Evolutionary conservation across 1,140 invertebrate genomes (phyloP).

Genomic region (Aphidius ervi): DNA sequence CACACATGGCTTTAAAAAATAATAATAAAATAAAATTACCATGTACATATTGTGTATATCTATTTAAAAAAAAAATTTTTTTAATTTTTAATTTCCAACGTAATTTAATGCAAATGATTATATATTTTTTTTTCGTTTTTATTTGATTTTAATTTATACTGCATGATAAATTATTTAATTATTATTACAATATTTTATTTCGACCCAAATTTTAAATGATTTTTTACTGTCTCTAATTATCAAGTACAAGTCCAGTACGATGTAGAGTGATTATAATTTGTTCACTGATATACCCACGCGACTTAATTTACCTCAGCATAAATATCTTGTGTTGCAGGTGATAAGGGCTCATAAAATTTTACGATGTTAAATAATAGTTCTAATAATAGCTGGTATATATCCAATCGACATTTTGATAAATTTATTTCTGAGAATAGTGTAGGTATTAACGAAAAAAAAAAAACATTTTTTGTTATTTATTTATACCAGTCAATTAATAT

Average conservation of each 20-base stretch:
- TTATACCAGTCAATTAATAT: slow-evolving; percentile 15
- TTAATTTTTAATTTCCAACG: too few relatives aligned
- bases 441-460: background rate
- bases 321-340: slow-evolving; percentile 18
- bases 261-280: slow-evolving; percentile 4
- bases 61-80: too few relatives aligned
- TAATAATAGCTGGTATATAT: slow-evolving; percentile 16
- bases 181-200: slow-evolving; percentile 2
- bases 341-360: slow-evolving; percentile 20
- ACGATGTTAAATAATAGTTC: slow-evolving; percentile 18
- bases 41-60: too few relatives aligned
- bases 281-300: slow-evolving; percentile 4
- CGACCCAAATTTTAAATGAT: too few relatives aligned
- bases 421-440: slow-evolving; percentile 13
- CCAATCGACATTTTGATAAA: slow-evolving; percentile 13
- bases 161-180: slow-evolving; percentile 27
- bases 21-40: too few relatives aligned
- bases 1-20: too few relatives aligned
- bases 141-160: too few relatives aligned
- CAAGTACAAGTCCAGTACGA: too few relatives aligned
- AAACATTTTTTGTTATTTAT: background rate
- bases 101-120: too few relatives aligned
- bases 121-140: too few relatives aligned
- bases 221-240: too few relatives aligned
- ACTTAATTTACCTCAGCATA: slow-evolving; percentile 9